phyloP scores from a whole-genome alignment of 2,113 vertebrate genomes.

The Pollachius pollachius region DNA sequence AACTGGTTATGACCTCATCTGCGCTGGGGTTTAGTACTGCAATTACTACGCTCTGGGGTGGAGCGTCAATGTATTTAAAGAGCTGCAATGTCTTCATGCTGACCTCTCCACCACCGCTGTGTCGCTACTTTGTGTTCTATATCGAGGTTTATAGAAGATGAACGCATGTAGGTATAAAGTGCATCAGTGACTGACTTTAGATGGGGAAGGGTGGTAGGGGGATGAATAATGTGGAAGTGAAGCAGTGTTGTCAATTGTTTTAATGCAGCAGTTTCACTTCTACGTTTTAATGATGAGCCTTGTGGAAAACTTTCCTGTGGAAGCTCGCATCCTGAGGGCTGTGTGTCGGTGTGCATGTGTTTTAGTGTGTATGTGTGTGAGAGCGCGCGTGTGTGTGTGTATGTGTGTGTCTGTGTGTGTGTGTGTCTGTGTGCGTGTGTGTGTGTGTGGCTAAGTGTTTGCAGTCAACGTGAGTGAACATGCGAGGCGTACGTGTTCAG shows the following conservation, averaged over 20 bases:
- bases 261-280: conserved; percentile 49
- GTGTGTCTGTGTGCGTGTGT: too few species aligned
- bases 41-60: too few species aligned
- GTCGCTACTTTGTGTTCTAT: neutral
- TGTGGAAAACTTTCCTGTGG: conserved; percentile 3
- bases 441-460: too few species aligned
- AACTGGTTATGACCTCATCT: neutral
- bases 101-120: neutral
- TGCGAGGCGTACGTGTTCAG: too few species aligned
- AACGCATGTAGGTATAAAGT: neutral
- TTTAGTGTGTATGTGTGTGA: conserved; percentile 2
- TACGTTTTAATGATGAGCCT: conserved; percentile 9
- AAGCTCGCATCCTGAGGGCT: conserved; percentile 5
- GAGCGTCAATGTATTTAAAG: too few species aligned
- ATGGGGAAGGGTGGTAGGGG: neutral
- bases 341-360: neutral
- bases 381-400: neutral
- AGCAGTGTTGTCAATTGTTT: neutral
- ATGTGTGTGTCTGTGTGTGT: neutral
- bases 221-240: conserved; percentile 4
- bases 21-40: too few species aligned
- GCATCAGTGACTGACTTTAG: neutral
- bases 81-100: too few species aligned
- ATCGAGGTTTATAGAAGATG: neutral
- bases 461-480: too few species aligned